phyloP scores from a whole-genome alignment of 1,140 invertebrate genomes.

The Neodiprion lecontei region DNA sequence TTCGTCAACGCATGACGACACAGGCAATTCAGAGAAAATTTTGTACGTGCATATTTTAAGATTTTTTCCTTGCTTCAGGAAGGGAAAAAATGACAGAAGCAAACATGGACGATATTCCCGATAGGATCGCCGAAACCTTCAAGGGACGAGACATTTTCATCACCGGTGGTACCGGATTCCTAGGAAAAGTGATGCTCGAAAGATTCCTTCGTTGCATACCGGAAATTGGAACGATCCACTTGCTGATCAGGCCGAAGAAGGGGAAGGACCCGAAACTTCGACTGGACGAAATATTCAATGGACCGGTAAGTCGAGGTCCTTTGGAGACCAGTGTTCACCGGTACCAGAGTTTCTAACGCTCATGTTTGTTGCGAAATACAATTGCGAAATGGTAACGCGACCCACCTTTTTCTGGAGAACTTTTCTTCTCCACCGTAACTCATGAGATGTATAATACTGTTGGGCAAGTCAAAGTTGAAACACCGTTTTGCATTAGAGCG shows the following conservation, averaged over 20 bases:
- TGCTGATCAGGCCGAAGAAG: constrained; percentile 82
- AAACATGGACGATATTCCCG: constrained; percentile 43
- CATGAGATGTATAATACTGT: neutral
- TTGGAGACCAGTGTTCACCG: neutral
- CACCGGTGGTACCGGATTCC: constrained; percentile 72
- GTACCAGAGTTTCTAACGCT: neutral
- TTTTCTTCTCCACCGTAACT: neutral
- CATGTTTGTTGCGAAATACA: neutral
- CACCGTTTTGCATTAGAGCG: neutral
- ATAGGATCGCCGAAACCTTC: constrained; percentile 54
- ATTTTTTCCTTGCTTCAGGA: too few relatives aligned
- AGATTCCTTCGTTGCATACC: constrained; percentile 73
- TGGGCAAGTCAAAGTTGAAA: neutral
- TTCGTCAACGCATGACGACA: too few relatives aligned
- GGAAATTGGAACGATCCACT: constrained; percentile 74
- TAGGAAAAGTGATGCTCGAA: constrained; percentile 77
- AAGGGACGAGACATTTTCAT: constrained; percentile 63
- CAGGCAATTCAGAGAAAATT: too few relatives aligned
- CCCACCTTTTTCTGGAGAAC: neutral
- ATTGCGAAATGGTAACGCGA: neutral
- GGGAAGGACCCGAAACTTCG: constrained; percentile 75
- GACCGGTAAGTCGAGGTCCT: constrained; percentile 62
- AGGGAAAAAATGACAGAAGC: constrained; percentile 22
- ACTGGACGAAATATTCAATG: constrained; percentile 73
- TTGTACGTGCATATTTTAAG: too few relatives aligned